These are phyloP conservation scores for Streblospio benedicti DNA, from an alignment of 1,140 invertebrate species.

Conservation along the genomic window DNA sequence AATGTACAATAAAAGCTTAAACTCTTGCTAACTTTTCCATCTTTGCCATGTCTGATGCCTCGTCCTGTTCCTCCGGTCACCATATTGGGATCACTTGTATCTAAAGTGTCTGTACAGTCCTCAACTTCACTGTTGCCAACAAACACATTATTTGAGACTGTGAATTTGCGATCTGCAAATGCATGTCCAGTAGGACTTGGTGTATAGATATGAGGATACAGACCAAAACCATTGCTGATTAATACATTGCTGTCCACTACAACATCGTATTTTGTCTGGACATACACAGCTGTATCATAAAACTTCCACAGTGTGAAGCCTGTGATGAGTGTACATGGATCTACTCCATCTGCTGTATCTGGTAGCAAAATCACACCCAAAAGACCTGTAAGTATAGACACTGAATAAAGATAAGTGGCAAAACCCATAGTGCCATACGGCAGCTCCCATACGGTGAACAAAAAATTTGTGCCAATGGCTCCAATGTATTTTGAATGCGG, in stretches of 20 bases:
- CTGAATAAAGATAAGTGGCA: too few relatives aligned
- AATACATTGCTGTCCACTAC: constrained; percentile 17
- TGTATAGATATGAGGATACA: constrained; percentile 29
- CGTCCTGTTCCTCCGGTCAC: too few relatives aligned
- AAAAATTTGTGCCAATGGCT: too few relatives aligned
- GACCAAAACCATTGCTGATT: constrained; percentile 28
- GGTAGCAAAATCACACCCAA: constrained; percentile 22
- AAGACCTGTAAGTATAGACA: too few relatives aligned
- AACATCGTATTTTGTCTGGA: constrained; percentile 19
- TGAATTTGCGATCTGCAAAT: constrained; percentile 23
- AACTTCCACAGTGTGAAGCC: constrained; percentile 28
- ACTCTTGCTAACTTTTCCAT: too few relatives aligned
- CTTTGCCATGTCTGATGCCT: too few relatives aligned
- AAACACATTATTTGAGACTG: constrained; percentile 23
- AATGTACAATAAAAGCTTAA: too few relatives aligned
- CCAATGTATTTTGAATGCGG: too few relatives aligned
- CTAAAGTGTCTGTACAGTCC: not conserved
- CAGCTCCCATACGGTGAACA: too few relatives aligned
- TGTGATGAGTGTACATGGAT: constrained; percentile 11
- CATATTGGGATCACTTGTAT: too few relatives aligned
- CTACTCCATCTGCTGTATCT: not conserved
- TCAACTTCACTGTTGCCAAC: constrained; percentile 18
- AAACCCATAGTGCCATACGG: too few relatives aligned
- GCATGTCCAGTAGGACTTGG: constrained; percentile 21
- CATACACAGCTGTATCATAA: constrained; percentile 32